Evolutionary conservation across 2,113 vertebrate genomes (phyloP).

Genomic region (Tragulus kanchil): DNA sequence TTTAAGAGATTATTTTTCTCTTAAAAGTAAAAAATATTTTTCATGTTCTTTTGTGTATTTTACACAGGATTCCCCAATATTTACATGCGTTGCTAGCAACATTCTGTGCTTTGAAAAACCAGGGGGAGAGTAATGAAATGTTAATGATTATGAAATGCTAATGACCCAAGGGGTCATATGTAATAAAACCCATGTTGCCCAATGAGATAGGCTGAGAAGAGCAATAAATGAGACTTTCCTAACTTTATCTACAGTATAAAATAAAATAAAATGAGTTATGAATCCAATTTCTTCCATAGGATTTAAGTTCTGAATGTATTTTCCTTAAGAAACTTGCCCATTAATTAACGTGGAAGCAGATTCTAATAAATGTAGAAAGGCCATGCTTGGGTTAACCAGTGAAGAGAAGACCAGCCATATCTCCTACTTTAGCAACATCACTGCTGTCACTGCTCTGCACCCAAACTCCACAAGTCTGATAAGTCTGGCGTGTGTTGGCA

Average conservation of each 20-base stretch:
- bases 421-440: rapidly evolving
- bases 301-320: background rate
- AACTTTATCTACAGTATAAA: conserved; percentile 8
- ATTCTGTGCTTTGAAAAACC: background rate
- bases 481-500: background rate
- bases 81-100: background rate
- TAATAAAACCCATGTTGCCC: conserved; percentile 17
- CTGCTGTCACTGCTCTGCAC: background rate
- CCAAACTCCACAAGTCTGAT: too few relatives aligned
- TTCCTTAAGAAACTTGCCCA: background rate
- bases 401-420: background rate
- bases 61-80: conserved; percentile 24
- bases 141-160: conserved; percentile 54
- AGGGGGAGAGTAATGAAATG: background rate
- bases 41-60: background rate
- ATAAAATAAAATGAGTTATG: conserved; percentile 18
- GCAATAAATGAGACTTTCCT: conserved; percentile 52
- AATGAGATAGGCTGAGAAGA: conserved; percentile 56
- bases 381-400: rapidly evolving
- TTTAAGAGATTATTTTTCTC: background rate
- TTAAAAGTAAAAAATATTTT: conserved; percentile 32
- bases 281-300: conserved; percentile 15
- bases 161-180: background rate
- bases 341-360: background rate
- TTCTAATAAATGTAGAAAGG: background rate